Evolutionary conservation across 37 sponge, comb jelly and placozoan genomes (phyloP).

Genomic region (Aplysina aerophoba): DNA sequence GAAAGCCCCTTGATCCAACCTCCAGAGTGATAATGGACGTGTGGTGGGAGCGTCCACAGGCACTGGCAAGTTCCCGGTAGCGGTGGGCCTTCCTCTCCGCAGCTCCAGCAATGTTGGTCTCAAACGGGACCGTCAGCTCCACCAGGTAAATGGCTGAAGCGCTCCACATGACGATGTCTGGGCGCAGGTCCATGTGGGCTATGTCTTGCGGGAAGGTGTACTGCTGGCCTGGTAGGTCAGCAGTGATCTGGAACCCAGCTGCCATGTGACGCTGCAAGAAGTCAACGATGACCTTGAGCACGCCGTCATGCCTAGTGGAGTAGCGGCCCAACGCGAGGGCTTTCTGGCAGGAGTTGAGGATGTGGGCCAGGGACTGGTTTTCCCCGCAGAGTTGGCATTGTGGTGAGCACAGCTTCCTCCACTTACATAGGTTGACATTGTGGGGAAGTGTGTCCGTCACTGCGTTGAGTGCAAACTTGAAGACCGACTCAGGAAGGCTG

Average conservation of each 20-base stretch:
- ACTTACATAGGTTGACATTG: slow-evolving; percentile 7
- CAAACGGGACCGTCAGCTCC: slow-evolving; percentile 19
- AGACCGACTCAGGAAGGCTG: background rate
- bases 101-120: background rate
- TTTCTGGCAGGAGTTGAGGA: slow-evolving; percentile 27
- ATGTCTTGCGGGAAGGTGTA: background rate
- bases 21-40: background rate
- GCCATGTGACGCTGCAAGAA: background rate
- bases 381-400: slow-evolving; percentile 15
- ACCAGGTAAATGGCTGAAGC: background rate
- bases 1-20: slow-evolving; percentile 6
- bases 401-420: slow-evolving; percentile 9
- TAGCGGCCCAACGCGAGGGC: slow-evolving; percentile 23
- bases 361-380: slow-evolving; percentile 4
- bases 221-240: background rate
- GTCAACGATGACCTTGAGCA: slow-evolving; percentile 3
- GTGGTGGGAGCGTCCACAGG: no score
- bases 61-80: background rate
- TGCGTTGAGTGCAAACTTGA: slow-evolving; percentile 27
- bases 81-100: background rate
- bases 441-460: slow-evolving; percentile 24
- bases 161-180: background rate
- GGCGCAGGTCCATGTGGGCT: background rate
- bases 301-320: background rate
- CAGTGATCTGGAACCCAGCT: background rate